Conservation (phyloP, 2,797 vertebrate species). For the Eupleurogrammus muticus region DNA sequence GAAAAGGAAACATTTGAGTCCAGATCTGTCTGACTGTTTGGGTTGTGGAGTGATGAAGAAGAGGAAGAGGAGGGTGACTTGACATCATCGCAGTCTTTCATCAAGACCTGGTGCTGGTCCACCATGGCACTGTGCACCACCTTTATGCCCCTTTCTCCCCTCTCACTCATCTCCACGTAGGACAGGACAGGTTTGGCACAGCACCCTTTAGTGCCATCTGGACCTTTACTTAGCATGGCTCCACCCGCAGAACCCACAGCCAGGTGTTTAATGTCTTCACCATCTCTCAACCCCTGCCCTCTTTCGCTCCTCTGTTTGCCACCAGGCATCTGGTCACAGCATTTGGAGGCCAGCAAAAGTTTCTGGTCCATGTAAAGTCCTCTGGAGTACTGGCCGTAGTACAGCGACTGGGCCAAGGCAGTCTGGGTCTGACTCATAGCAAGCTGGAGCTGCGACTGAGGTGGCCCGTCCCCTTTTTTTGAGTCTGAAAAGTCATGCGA, state of each 20-base stretch:
- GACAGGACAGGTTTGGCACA: conserved; percentile 90
- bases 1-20: conserved; percentile 97
- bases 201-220: conserved; percentile 88
- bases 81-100: conserved; percentile 97
- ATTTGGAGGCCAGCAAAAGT: conserved; percentile 92
- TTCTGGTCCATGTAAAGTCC: conserved; percentile 98
- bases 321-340: conserved; percentile 90
- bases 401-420: conserved; percentile 96
- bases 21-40: conserved; percentile 95
- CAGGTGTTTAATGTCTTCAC: conserved; percentile 90
- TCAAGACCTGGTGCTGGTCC: conserved; percentile 92
- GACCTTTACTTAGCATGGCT: conserved; percentile 88
- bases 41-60: conserved; percentile 89
- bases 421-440: conserved; percentile 97
- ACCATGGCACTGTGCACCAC: conserved; percentile 79
- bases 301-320: conserved; percentile 88
- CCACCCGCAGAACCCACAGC: conserved; percentile 83
- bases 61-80: conserved; percentile 86
- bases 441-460: conserved; percentile 94
- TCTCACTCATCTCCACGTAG: conserved; percentile 91
- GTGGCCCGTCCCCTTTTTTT: conserved; percentile 79
- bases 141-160: conserved; percentile 88
- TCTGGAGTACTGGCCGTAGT: conserved; percentile 97
- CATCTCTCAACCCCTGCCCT: conserved; percentile 87
- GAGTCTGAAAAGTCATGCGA: conserved; percentile 79